phyloP scores from a whole-genome alignment of 1,140 invertebrate species.

The Gyrodactylus bullatarudis region DNA sequence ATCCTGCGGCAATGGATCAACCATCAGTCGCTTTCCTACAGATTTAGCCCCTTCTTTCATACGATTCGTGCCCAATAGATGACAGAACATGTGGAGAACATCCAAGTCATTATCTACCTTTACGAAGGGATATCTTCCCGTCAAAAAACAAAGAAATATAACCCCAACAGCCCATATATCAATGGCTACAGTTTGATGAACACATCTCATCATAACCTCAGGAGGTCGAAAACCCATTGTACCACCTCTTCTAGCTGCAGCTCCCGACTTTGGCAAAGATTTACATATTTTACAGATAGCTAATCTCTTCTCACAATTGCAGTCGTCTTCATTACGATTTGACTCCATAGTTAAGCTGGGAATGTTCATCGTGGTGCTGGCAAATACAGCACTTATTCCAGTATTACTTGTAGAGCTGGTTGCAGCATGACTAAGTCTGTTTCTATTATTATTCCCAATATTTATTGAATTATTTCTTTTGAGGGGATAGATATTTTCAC shows the following conservation, averaged over 20 bases:
- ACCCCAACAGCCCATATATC: conserved; percentile 61
- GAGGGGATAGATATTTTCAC: background rate
- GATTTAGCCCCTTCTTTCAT: conserved; percentile 30
- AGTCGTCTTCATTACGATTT: background rate
- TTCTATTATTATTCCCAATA: background rate
- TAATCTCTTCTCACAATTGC: conserved; percentile 1
- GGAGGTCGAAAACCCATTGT: conserved; percentile 59
- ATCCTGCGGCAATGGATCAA: background rate
- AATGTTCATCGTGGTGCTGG: background rate
- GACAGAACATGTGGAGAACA: conserved; percentile 43
- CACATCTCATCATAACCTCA: conserved; percentile 43
- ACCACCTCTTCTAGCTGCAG: conserved; percentile 38
- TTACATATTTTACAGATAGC: conserved; percentile 20
- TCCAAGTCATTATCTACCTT: conserved; percentile 39
- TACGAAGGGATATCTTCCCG: conserved; percentile 45
- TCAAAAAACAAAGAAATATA: conserved; percentile 41
- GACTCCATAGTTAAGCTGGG: background rate
- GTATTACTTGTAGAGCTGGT: background rate
- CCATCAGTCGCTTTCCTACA: background rate
- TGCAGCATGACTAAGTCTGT: background rate
- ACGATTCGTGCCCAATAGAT: conserved; percentile 35
- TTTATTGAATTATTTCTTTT: background rate
- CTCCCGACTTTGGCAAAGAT: conserved; percentile 21
- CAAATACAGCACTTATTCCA: background rate
- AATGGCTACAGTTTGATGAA: conserved; percentile 37